Evolutionary conservation across 1,140 invertebrate species (phyloP), one percentile per base, ranked within the genome.

Genomic region (Subanguina moxae): DNA sequence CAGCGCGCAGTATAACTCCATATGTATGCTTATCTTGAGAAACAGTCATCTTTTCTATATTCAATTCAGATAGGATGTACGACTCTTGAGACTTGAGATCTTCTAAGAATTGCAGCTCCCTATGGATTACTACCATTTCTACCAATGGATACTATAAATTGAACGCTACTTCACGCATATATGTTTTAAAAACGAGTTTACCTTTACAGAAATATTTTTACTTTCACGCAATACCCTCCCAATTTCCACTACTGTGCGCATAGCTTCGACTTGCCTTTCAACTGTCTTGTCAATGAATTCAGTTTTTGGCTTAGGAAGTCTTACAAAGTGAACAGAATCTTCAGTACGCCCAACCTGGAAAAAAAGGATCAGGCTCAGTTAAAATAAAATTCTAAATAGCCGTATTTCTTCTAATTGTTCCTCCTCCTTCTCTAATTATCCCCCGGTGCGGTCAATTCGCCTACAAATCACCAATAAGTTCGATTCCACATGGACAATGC

Each of bases 241-340:
- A 1, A 97, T 83, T 83, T 97, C 94, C 72, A 99, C 92, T 9
- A 97, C 90, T 21, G 88, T 88, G 85, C 98, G 94, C 93, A 99
- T 96, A 73, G 88, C 86, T 42, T 88, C 86, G 0, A 99, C 92
- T 62, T 92, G 89, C 68, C 88, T 86, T 84, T 99, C 96, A 67
- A 96, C 95, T 38, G 89, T 86, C 68, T 86, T 86, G 83, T 96
- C 88, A 57, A 98, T 94, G 9, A 94, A 85, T 57, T 87, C 82
- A 5, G 85, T 75, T 72, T 82, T 70, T n/a, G 77, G 48, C 15
- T 68, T 45, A 32, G 80, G 80, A 15, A 82, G 45, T 46, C 65
- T 48, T 17, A 67, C 61, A 62, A 74, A 83, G 38, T 82, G 80
- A 30, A 82, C 77, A 23, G 78, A 78, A 61, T 76, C 78, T 7